Evolutionary conservation across 2,888 invertebrate genomes (phyloP), one percentile per base, ranked within the genome.

Genomic region (Lasius platythorax): DNA sequence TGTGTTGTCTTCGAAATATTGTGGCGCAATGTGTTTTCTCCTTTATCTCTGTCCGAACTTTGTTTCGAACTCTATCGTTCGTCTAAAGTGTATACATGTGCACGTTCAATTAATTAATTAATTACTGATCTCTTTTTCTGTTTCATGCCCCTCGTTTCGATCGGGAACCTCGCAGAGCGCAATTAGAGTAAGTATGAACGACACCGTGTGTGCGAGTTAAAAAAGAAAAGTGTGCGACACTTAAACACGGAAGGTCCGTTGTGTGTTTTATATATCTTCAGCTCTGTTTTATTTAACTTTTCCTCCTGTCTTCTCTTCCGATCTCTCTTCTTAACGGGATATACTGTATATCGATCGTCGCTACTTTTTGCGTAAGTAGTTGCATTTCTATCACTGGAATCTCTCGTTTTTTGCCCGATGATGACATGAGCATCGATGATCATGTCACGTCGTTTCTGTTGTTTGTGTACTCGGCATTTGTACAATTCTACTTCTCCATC

Each of bases 61-160:
- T 74, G 74, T 73, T 6, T 46, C 75, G 46, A 74, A 46, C 33
- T 15, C 64, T 40, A 15, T n/a, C 40, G 56, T 46, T 46, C 33
- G 56, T 43, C 67, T 50, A 67, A 15, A 68, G 70, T 74, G 46
- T 40, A 18, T 76, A 76, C 50, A 50, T 75, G n/a, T 81, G 81
- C 15, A 53, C 50, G 50, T 53, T 18, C 61, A 68, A 82, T 78
- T 73, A 70, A 87, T 67, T 88, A 83, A 87, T 87, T 85, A 84
- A 86, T 87, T 70, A 86, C 85, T 93, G 87, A 87, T 90, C 91
- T 90, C 91, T 94, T 93, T 93, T 92, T 95, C 95, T 95, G 95
- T 96, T 96, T 90, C 96, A 96, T 96, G 96, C 96, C 50, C 50
- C 91, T 94, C 89, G 89, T 92, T 92, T 87, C 87, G 83, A 88